Evolutionary conservation across 2,797 vertebrate genomes (phyloP).

Genomic region (Bucorvus abyssinicus): DNA sequence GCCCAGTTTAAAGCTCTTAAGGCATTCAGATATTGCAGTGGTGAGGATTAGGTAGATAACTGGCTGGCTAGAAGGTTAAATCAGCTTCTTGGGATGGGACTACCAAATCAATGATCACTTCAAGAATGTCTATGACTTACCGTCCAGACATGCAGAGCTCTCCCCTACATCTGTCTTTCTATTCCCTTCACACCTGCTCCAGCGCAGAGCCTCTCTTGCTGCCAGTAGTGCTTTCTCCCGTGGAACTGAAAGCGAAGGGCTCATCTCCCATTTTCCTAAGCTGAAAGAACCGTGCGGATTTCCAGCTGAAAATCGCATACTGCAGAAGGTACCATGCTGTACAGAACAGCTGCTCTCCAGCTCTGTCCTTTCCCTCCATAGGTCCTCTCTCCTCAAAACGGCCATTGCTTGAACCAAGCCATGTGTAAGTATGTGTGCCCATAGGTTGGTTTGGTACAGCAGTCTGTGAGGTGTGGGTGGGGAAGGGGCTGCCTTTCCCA

Average conservation of each 20-base stretch:
- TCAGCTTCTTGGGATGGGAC: neutral
- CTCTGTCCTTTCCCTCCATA: neutral
- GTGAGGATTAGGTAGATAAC: slow-evolving; percentile 2
- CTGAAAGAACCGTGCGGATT: neutral
- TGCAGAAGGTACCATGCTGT: neutral
- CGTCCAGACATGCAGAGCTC: neutral
- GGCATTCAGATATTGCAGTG: neutral
- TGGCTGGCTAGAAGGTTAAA: slow-evolving; percentile 19
- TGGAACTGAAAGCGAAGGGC: neutral
- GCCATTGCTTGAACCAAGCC: rapidly evolving
- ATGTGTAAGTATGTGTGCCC: rapidly evolving
- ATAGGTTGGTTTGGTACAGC: neutral
- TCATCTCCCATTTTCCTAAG: neutral
- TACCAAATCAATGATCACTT: neutral
- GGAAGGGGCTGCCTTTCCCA: neutral
- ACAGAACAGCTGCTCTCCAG: slow-evolving; percentile 19
- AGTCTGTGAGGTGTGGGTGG: neutral
- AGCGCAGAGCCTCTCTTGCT: neutral
- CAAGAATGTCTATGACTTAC: neutral
- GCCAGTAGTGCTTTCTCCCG: neutral
- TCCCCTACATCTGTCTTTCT: neutral
- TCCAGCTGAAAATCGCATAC: neutral
- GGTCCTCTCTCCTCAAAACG: neutral
- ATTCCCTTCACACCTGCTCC: neutral
- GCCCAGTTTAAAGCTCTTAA: neutral